Evolutionary conservation across 2,888 invertebrate genomes (phyloP), one percentile per base, ranked within the genome.

Genomic region (Lathronympha strigana): DNA sequence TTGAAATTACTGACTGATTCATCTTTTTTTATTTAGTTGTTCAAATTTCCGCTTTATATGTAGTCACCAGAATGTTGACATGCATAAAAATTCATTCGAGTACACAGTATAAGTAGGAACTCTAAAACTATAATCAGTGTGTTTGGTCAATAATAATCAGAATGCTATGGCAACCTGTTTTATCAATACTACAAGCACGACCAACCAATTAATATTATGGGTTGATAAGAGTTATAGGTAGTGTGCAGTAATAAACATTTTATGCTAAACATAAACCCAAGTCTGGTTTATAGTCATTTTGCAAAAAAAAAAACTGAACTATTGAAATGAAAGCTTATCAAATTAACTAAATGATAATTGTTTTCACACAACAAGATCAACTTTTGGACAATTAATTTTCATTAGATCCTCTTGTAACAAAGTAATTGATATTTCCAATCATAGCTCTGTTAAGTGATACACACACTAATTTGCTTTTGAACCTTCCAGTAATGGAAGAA

Each of bases 121-220:
- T 15, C 38, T 11, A 5, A 15, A 28, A 28, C 6, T 21, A n/a
- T 4, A 33, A 19, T 17, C 2, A 17, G 23, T 13, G 47, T 62
- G 63, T 54, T 55, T 63, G 38, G n/a, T 45, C 54, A 47, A 55
- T 63, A 55, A 2, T n/a, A 19, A n/a, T 31, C 28, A 33, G 17
- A 33, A 57, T 58, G 50, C 63, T 43, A 58, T 63, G 50, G 57
- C 33, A 63, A 58, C 63, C 25, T 17, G 63, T 58, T 63, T 58
- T 51, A 63, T 63, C 63, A 63, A 51, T 63, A 58, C 45, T 40
- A 13, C 25, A 13, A 25, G 54, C 40, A 57, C 28, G 5, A 21
- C 23, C 38, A 40, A n/a, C 53, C 31, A 36, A n/a, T n/a, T 36
- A 33, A 36, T 53, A 38, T 15, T 5, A 40, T 15, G 36, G 15